Evolutionary conservation across 2,113 vertebrate genomes (phyloP).

Genomic region (Halcyon senegalensis): DNA sequence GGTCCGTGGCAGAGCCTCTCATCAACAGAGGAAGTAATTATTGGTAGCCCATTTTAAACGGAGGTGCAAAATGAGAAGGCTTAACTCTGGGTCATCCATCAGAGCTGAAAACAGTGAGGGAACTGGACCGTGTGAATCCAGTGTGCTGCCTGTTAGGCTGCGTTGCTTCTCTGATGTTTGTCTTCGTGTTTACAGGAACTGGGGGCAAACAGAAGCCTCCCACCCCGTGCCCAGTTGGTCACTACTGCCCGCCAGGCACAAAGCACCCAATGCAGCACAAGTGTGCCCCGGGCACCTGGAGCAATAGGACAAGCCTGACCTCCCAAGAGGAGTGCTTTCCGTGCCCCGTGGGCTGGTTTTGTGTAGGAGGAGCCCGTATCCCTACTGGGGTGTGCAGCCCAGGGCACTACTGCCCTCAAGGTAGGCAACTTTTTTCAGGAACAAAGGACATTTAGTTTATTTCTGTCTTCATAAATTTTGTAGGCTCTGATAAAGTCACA

Average conservation of each 20-base stretch:
- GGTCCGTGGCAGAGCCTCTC: not conserved
- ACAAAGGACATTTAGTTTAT: rapidly evolving
- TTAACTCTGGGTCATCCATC: rapidly evolving
- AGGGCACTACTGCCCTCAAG: constrained; percentile 86
- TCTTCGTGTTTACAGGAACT: constrained; percentile 60
- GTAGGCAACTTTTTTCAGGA: not conserved
- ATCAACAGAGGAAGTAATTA: not conserved
- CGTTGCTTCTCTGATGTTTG: rapidly evolving
- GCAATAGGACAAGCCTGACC: constrained; percentile 76
- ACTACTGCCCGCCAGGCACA: constrained; percentile 87
- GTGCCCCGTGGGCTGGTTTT: constrained; percentile 86
- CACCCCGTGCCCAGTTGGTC: constrained; percentile 80
- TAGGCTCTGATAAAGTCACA: not conserved
- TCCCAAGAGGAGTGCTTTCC: constrained; percentile 70
- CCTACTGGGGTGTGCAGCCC: constrained; percentile 84
- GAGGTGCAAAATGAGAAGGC: not conserved
- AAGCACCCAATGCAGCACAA: constrained; percentile 83
- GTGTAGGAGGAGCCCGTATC: constrained; percentile 73
- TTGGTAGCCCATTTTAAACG: not conserved
- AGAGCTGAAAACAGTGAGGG: not conserved
- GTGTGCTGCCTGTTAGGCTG: not conserved
- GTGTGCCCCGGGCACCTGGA: constrained; percentile 89
- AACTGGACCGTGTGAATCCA: rapidly evolving
- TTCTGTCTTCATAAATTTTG: not conserved
- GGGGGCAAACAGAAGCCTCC: constrained; percentile 86